A percentile compares a stretch with the other conserved stretches of the same genome.
Conservation (phyloP, 2,113 vertebrate species). For the Pelvicachromis taeniatus region DNA sequence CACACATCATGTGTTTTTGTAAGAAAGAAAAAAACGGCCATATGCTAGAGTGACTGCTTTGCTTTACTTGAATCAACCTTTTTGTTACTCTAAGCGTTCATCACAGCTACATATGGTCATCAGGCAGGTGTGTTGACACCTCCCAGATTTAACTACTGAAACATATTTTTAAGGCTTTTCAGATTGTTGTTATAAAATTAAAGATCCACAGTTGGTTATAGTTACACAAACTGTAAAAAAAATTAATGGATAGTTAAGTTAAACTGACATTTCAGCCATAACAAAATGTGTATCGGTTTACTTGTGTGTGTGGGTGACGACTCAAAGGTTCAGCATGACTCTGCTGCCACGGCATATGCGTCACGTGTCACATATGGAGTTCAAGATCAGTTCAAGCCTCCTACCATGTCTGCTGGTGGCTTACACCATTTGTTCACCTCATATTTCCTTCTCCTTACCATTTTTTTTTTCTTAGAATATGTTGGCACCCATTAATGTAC, state of each 20-base stretch:
- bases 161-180: not conserved
- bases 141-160: not conserved
- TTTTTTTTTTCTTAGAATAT: not conserved
- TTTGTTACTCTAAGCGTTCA: not conserved
- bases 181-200: not conserved
- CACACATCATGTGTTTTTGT: no score
- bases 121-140: not conserved
- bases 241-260: not conserved
- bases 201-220: not conserved
- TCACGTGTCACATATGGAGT: not conserved
- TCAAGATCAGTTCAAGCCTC: not conserved
- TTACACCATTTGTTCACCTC: not conserved
- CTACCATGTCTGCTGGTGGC: not conserved
- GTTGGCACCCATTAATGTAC: not conserved
- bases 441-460: not conserved
- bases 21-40: not conserved
- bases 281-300: not conserved
- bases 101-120: not conserved
- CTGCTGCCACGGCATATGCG: not conserved
- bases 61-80: not conserved
- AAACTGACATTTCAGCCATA: not conserved
- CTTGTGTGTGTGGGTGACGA: not conserved
- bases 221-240: not conserved
- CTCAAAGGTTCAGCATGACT: slow-evolving; percentile 17
- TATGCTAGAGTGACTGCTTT: not conserved